A percentile compares a stretch with the other conserved stretches of the same genome.
These are phyloP conservation scores for Myotis brandtii DNA, from an alignment of 2,113 vertebrate species.

Conservation along the genomic window DNA sequence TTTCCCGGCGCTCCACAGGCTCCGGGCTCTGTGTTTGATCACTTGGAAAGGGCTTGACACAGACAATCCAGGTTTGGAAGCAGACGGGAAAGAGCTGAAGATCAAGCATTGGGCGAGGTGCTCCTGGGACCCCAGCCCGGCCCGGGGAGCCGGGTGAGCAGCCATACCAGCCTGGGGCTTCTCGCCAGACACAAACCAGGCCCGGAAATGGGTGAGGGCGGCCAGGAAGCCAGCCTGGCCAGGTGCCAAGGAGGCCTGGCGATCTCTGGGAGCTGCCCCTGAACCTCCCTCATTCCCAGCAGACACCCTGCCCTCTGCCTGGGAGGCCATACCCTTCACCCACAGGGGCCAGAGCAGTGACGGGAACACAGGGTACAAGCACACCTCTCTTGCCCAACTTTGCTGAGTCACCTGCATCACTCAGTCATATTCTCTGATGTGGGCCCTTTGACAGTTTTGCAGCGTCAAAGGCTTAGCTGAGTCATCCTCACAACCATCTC, in stretches of 20 bases:
- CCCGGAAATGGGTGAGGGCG: not conserved
- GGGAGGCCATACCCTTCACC: not conserved
- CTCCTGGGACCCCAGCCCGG: slow-evolving; percentile 45
- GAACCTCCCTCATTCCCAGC: not conserved
- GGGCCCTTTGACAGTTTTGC: not conserved
- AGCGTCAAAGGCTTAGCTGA: fast-evolving
- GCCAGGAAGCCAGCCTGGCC: slow-evolving; percentile 7
- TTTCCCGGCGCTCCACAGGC: slow-evolving; percentile 49
- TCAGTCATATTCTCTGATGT: not conserved
- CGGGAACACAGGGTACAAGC: fast-evolving
- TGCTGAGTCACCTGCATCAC: not conserved
- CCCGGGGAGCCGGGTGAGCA: not conserved
- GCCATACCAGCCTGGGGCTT: not conserved
- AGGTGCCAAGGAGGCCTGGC: not conserved
- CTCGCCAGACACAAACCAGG: slow-evolving; percentile 76
- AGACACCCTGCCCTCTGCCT: not conserved
- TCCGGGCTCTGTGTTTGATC: slow-evolving; percentile 73
- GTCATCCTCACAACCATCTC: no score
- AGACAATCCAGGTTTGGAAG: slow-evolving; percentile 71
- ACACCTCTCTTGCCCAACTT: not conserved
- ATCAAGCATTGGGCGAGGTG: slow-evolving; percentile 66
- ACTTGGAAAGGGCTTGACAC: slow-evolving; percentile 70
- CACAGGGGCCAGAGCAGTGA: fast-evolving
- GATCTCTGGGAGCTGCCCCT: not conserved
- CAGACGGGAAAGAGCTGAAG: slow-evolving; percentile 58